Conservation (phyloP, 2,113 vertebrate species). For the Phainopepla nitens region DNA sequence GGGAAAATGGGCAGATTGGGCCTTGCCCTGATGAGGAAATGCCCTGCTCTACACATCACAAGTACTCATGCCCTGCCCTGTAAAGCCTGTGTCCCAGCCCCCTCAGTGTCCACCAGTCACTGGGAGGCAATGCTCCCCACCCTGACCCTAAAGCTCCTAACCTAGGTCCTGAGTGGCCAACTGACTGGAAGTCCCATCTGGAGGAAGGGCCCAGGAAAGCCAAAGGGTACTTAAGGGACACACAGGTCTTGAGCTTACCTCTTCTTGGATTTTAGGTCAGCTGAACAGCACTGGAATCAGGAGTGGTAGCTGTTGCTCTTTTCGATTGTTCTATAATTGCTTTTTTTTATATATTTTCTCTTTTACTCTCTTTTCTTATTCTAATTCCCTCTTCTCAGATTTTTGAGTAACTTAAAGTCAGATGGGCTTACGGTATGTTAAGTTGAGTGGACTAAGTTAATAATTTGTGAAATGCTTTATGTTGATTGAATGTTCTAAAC, state of each 20-base stretch:
- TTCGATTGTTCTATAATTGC: not conserved
- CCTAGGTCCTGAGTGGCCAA: not conserved
- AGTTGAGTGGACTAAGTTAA: not conserved
- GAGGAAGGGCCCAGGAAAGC: not conserved
- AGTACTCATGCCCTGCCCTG: not conserved
- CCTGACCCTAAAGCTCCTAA: too few species aligned
- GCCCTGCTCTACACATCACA: too few species aligned
- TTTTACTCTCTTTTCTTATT: not conserved
- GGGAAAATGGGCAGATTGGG: not conserved
- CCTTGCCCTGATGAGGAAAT: too few species aligned
- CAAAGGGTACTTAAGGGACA: not conserved
- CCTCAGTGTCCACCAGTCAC: accelerated
- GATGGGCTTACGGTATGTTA: not conserved
- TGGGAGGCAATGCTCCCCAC: not conserved
- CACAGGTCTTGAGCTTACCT: not conserved
- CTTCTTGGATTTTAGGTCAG: not conserved
- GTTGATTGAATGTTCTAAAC: not conserved
- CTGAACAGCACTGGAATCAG: not conserved
- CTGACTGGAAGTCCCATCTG: not conserved
- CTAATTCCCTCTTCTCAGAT: not conserved
- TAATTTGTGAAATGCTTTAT: not conserved
- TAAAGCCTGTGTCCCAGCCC: not conserved
- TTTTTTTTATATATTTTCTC: not conserved
- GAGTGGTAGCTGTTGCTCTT: not conserved
- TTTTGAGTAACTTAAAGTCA: not conserved